Conservation (phyloP, 1,140 invertebrate genomes). For the Onthophagus taurus region DNA sequence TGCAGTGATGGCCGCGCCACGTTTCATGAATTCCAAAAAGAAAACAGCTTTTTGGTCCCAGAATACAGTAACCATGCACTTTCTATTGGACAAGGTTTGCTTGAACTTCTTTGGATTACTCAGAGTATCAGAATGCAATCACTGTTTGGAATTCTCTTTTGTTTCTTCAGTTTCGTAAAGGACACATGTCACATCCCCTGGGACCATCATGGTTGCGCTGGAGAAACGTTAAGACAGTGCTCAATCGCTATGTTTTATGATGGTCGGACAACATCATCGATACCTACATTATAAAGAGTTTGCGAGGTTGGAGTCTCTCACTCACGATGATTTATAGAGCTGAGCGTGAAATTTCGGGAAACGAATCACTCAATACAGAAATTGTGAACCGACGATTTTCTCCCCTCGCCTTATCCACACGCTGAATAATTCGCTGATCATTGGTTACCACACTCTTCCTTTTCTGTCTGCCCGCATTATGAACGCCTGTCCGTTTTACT, state of each 20-base stretch:
- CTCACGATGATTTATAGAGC: conserved; percentile 3
- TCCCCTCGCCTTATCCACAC: too few species aligned
- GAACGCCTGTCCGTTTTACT: too few species aligned
- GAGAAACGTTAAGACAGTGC: not conserved
- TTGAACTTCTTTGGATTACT: too few species aligned
- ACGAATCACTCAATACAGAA: conserved; percentile 4
- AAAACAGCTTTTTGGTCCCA: too few species aligned
- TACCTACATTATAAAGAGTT: not conserved
- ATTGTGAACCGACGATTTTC: conserved; percentile 7
- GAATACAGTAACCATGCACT: too few species aligned
- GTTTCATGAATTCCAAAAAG: too few species aligned
- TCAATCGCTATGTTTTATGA: conserved; percentile 1
- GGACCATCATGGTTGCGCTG: not conserved
- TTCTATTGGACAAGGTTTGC: too few species aligned
- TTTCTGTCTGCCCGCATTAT: too few species aligned
- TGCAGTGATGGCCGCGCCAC: too few species aligned
- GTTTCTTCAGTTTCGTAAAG: conserved; percentile 1
- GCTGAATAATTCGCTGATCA: too few species aligned
- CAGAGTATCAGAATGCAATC: too few species aligned
- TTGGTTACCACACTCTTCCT: too few species aligned
- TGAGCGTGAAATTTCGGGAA: conserved; percentile 2
- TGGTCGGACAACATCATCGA: not conserved
- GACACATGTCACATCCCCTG: not conserved
- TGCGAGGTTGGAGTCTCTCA: not conserved
- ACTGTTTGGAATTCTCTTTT: conserved; percentile 1